A percentile compares a stretch with the other conserved stretches of the same genome.
Conservation (phyloP, 2,888 invertebrate species). For the Apodemia duryi region DNA sequence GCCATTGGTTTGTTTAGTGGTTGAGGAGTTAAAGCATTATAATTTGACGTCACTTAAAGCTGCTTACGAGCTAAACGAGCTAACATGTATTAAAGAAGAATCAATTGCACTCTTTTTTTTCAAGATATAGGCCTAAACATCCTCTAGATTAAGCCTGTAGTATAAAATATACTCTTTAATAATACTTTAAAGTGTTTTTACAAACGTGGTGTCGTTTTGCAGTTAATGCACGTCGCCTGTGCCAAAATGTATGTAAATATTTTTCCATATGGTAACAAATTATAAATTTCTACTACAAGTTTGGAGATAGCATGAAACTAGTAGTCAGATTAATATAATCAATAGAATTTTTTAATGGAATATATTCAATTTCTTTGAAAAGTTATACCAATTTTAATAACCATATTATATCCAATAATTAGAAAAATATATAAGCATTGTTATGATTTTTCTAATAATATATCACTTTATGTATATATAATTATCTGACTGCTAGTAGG, state of each 20-base stretch:
- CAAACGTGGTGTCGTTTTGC: constrained; percentile 48
- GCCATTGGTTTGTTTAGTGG: background rate
- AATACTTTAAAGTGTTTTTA: constrained; percentile 52
- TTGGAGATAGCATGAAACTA: constrained; percentile 35
- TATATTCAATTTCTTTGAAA: constrained; percentile 40
- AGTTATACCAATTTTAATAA: background rate
- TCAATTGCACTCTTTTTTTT: constrained; percentile 10
- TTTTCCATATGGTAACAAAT: constrained; percentile 50
- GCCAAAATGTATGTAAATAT: constrained; percentile 76
- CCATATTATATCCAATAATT: too few relatives aligned
- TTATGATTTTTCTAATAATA: background rate
- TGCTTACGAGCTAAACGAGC: too few relatives aligned
- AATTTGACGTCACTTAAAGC: background rate
- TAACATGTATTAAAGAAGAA: background rate
- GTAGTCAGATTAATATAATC: constrained; percentile 28
- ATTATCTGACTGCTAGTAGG: background rate
- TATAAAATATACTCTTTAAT: constrained; percentile 63
- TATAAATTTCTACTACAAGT: constrained; percentile 41
- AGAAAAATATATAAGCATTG: background rate
- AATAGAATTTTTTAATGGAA: constrained; percentile 42
- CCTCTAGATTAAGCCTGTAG: constrained; percentile 69
- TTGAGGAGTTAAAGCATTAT: background rate
- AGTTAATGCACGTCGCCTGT: constrained; percentile 63
- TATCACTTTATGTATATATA: background rate
- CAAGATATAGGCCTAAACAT: constrained; percentile 64